These are phyloP conservation scores for Melipona quadrifasciata DNA, from an alignment of 1,140 invertebrate genomes.

Conservation along the genomic window DNA sequence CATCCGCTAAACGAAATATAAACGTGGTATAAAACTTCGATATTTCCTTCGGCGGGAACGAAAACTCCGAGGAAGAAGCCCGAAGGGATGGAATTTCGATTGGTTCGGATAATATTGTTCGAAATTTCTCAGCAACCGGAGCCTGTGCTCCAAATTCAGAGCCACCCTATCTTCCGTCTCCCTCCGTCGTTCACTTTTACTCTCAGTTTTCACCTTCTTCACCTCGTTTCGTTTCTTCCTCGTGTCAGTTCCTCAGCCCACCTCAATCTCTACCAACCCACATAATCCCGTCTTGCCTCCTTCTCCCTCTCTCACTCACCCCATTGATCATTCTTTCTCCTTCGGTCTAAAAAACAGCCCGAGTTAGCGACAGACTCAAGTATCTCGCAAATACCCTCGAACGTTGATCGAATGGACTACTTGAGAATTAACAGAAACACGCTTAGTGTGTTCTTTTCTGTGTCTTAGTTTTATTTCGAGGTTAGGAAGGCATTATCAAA, in stretches of 20 bases:
- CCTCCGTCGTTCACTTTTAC: constrained; percentile 26
- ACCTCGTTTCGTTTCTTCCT: not conserved
- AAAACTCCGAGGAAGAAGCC: not conserved
- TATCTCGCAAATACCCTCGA: not conserved
- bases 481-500: too few species aligned
- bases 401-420: not conserved
- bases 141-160: not conserved
- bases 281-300: not conserved
- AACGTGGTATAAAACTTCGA: not conserved
- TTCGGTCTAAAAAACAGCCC: not conserved
- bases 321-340: not conserved
- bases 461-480: too few species aligned
- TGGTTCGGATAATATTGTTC: not conserved
- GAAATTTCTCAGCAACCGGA: not conserved
- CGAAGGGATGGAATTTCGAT: not conserved
- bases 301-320: not conserved
- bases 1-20: not conserved
- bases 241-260: not conserved
- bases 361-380: not conserved
- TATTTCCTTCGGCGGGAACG: not conserved
- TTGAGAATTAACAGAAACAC: not conserved
- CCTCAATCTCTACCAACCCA: not conserved
- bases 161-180: not conserved
- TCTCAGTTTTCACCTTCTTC: constrained; percentile 6
- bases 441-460: too few species aligned